Base-by-base conservation (phyloP, 2,797 vertebrate species). In the Chaetodon trifasciatus region DNA sequence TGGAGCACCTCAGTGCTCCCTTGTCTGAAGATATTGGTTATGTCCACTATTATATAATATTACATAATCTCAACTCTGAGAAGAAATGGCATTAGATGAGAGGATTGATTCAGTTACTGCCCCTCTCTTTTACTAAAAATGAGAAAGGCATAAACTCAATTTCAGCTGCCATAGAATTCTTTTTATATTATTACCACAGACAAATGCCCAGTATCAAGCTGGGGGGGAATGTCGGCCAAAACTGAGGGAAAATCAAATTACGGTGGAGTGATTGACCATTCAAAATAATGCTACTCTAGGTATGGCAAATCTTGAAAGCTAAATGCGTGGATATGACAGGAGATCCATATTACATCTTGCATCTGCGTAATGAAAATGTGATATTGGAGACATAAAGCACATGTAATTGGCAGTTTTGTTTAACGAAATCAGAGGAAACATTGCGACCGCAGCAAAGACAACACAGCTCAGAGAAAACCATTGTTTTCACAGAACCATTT, bases 311-410 rank as follows among this genome's bases (percentile, higher is more conserved):
- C 84, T 86, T 75, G 70, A 76, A 85, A 85, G 91, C 91, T 83
- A 75, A 89, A 89, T 78, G 65, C 57, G 35, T 17, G 55, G 71
- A 65, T 76, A 24, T 90, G 91, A 92, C 91, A 92, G 84, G 82
- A 90, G 86, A 93, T 93, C 88, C 85, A 93, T 91, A 91, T 89
- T 68, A 87, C 85, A 90, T 91, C 88, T 82, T 86, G 81, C 87
- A 87, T 93, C 90, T 88, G 85, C 71, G 88, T 92, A 93, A 95
- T 94, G 91, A 93, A 94, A 93, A 91, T 86, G 84, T 83, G 88
- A 93, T 93, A 95, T 94, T 95, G 84, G 88, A 91, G 80, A 90
- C 93, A 95, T 95, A 93, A 94, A 96, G 87, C 89, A 92, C 76
- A 50, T 83, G 81, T 92, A 94, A 95, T 93, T 94, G 93, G 86